phyloP scores from a whole-genome alignment of 2,797 vertebrate species.

The Crypturellus tataupa region DNA sequence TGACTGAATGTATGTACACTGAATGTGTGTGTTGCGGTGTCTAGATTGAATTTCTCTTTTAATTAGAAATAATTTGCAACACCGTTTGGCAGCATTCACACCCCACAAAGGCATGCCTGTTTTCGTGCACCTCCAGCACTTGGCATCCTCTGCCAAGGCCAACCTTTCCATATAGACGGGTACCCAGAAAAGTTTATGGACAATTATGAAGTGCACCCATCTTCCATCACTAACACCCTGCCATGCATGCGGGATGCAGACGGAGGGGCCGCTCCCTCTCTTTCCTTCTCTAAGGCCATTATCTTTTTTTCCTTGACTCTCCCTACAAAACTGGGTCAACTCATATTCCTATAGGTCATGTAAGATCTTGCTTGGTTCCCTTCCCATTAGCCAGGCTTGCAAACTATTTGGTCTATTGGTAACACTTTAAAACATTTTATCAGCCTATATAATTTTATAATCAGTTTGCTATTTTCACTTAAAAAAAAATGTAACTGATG shows the following conservation, averaged over 20 bases:
- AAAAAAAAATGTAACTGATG: constrained; percentile 58
- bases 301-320: background rate
- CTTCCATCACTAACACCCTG: background rate
- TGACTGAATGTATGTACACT: too few species aligned
- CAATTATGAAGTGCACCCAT: background rate
- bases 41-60: background rate
- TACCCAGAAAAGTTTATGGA: constrained; percentile 4
- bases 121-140: constrained; percentile 14
- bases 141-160: constrained; percentile 16
- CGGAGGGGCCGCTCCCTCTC: background rate
- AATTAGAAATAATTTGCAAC: background rate
- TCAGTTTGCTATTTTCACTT: constrained; percentile 73
- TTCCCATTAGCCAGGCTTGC: background rate
- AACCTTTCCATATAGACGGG: background rate
- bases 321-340: background rate
- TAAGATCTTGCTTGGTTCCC: background rate
- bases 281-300: background rate
- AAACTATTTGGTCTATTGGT: background rate
- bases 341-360: background rate
- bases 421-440: constrained; percentile 52
- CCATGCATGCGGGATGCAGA: background rate
- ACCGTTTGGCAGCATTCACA: background rate
- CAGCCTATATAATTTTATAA: constrained; percentile 68
- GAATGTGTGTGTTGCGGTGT: background rate
- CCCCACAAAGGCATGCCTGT: background rate